These are phyloP conservation scores for Nowickia ferox DNA, from an alignment of 2,888 invertebrate species.

Conservation along the genomic window DNA sequence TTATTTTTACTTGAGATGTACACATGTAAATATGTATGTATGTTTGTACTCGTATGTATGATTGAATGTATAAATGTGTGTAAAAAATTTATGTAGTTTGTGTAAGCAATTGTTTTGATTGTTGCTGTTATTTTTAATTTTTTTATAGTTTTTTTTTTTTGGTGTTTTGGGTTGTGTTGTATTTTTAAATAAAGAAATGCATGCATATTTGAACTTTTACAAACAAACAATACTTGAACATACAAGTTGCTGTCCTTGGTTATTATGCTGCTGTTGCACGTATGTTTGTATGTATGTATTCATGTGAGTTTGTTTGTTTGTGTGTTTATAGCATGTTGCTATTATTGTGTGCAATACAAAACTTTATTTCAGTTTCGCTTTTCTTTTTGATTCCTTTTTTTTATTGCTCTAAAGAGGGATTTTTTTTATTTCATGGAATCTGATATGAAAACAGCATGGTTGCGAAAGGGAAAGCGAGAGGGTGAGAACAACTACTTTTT, in stretches of 20 bases:
- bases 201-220: conserved; percentile 15
- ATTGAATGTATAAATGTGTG: background rate
- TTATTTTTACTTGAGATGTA: conserved; percentile 1
- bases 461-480: conserved; percentile 6
- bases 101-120: conserved; percentile 77
- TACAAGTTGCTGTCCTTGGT: conserved; percentile 60
- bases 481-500: conserved; percentile 56
- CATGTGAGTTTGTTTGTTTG: background rate
- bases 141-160: no score
- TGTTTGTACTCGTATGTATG: background rate
- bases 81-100: conserved; percentile 2
- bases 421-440: conserved; percentile 68
- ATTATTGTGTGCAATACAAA: conserved; percentile 71
- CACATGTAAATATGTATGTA: background rate
- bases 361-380: conserved; percentile 69
- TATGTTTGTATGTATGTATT: background rate
- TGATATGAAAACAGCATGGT: conserved; percentile 7
- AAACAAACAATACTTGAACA: conserved; percentile 4
- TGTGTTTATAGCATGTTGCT: conserved; percentile 60
- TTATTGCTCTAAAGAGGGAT: conserved; percentile 75
- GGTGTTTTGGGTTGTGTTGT: conserved; percentile 52
- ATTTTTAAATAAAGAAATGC: conserved; percentile 25
- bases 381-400: conserved; percentile 51
- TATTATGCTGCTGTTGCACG: conserved; percentile 66
- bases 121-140: conserved; percentile 65